These are phyloP conservation scores for Capitella teleta DNA, from an alignment of 1,140 invertebrate species.

Conservation along the genomic window DNA sequence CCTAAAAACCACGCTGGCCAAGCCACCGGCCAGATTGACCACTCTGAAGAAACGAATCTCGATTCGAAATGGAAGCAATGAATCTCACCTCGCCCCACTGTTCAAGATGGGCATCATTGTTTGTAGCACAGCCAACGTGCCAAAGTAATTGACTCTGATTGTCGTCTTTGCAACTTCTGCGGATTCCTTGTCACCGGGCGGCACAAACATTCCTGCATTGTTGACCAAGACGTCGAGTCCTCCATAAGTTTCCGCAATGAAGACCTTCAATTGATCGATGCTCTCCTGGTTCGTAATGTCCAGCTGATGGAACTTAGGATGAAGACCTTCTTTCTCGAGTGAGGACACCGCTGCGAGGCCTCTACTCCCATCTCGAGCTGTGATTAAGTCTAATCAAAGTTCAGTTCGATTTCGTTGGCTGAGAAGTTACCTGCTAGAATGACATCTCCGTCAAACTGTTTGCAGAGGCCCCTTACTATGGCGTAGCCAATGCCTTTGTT, in stretches of 20 bases:
- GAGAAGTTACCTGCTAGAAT: constrained; percentile 50
- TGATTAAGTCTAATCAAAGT: too few species aligned
- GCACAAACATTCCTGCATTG: constrained; percentile 79
- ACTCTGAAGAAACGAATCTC: too few species aligned
- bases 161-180: too few species aligned
- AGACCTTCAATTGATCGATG: constrained; percentile 49
- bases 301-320: constrained; percentile 56
- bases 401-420: too few species aligned
- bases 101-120: too few species aligned
- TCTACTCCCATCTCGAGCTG: constrained; percentile 46
- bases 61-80: too few species aligned
- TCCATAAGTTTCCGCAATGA: constrained; percentile 53
- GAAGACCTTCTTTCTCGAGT: constrained; percentile 45
- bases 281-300: constrained; percentile 54
- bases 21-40: too few species aligned
- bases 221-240: constrained; percentile 71
- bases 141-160: too few species aligned
- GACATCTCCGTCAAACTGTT: constrained; percentile 52
- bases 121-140: too few species aligned
- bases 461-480: constrained; percentile 55
- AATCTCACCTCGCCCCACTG: too few species aligned
- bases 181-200: too few species aligned
- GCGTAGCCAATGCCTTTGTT: constrained; percentile 66
- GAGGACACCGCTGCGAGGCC: constrained; percentile 50
- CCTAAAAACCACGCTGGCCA: too few species aligned